Evolutionary conservation across 2,888 invertebrate species (phyloP).

Genomic region (Coelinius sp.): DNA sequence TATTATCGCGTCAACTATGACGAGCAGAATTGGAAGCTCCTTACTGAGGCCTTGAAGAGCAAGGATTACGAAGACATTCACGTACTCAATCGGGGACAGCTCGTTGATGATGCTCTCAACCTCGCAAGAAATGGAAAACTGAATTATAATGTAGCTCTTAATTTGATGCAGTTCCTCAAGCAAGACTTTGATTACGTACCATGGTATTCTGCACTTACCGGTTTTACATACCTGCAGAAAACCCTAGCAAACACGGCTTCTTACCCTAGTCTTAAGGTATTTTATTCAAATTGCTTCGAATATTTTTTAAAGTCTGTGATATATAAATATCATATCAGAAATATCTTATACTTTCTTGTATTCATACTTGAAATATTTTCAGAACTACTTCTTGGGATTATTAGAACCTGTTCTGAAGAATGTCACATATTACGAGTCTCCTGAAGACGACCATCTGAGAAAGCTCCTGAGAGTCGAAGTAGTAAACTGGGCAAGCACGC

Average conservation of each 20-base stretch:
- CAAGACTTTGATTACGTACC: conserved; percentile 78
- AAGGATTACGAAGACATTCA: conserved; percentile 58
- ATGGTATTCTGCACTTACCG: conserved; percentile 77
- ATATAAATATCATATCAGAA: too few relatives aligned
- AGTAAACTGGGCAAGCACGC: conserved; percentile 65
- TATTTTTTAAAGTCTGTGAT: too few relatives aligned
- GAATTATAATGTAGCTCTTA: conserved; percentile 68
- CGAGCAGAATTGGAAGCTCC: conserved; percentile 63
- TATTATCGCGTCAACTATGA: conserved; percentile 70
- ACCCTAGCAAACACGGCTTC: conserved; percentile 72
- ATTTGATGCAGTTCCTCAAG: conserved; percentile 74
- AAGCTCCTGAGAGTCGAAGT: conserved; percentile 58
- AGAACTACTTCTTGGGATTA: conserved; percentile 59
- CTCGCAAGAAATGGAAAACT: conserved; percentile 71
- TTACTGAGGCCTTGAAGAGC: conserved; percentile 51
- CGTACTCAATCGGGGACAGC: conserved; percentile 72
- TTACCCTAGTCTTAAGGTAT: conserved; percentile 70
- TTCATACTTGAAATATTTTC: neutral
- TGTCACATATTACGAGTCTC: conserved; percentile 54
- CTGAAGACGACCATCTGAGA: conserved; percentile 55
- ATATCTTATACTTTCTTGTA: neutral
- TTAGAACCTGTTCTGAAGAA: conserved; percentile 54
- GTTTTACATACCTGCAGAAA: conserved; percentile 68
- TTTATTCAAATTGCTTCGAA: neutral
- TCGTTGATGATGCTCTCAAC: conserved; percentile 73